These are phyloP conservation scores for Octomys mimax DNA, from an alignment of 2,797 vertebrate species.

Conservation along the genomic window DNA sequence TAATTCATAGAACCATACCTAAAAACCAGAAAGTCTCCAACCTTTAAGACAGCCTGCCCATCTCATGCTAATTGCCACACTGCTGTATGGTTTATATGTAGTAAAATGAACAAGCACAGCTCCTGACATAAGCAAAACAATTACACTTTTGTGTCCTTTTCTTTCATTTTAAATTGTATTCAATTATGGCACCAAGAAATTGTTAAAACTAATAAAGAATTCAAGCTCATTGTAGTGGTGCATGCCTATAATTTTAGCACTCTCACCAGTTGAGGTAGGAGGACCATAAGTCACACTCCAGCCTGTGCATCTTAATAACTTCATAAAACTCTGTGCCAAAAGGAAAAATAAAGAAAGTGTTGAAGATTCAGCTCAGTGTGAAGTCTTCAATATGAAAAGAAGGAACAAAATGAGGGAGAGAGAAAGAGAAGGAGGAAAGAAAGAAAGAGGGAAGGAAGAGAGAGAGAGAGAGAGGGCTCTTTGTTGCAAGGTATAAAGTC, in stretches of 20 bases:
- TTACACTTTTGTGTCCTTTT: not conserved
- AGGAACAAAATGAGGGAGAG: not conserved
- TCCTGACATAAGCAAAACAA: not conserved
- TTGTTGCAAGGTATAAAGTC: not conserved
- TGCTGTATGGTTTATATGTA: not conserved
- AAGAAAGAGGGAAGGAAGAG: no score
- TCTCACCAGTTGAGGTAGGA: not conserved
- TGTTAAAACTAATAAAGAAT: not conserved
- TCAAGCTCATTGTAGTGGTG: not conserved
- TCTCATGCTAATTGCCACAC: not conserved
- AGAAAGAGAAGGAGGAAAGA: not conserved
- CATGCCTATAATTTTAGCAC: not conserved
- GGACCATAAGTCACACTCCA: not conserved
- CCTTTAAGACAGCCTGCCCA: not conserved
- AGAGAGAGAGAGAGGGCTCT: not conserved
- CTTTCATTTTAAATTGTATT: constrained; percentile 16
- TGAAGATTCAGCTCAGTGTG: not conserved
- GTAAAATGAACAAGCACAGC: not conserved
- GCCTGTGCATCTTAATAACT: no score
- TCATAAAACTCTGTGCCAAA: not conserved
- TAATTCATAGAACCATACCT: not conserved
- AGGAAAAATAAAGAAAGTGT: not conserved
- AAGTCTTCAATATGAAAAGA: not conserved
- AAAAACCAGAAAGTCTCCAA: not conserved
- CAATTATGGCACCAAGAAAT: not conserved